A percentile compares a stretch with the other conserved stretches of the same genome.
phyloP scores from a whole-genome alignment of 2,888 invertebrate genomes.

The Uloborus plumipes region DNA sequence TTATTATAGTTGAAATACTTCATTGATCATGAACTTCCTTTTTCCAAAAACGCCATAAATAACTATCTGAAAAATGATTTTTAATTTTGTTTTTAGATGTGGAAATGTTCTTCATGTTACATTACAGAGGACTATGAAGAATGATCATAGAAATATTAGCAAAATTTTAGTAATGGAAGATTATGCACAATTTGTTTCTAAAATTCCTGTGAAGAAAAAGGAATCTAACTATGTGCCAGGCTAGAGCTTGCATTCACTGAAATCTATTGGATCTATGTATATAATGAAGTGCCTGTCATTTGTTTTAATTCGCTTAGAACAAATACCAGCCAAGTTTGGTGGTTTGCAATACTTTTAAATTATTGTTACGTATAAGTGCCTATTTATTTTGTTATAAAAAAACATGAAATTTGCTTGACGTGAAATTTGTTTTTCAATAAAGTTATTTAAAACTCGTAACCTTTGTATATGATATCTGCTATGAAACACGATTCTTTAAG shows the following conservation, averaged over 20 bases:
- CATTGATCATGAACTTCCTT: background rate
- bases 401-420: too few relatives aligned
- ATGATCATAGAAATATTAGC: constrained; percentile 4
- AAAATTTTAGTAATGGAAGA: constrained; percentile 25
- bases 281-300: too few relatives aligned
- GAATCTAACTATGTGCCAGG: constrained; percentile 39
- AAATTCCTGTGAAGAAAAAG: background rate
- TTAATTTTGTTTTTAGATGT: constrained; percentile 14
- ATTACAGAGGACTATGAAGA: constrained; percentile 18
- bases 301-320: too few relatives aligned
- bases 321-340: too few relatives aligned
- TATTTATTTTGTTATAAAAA: too few relatives aligned
- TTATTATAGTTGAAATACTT: background rate
- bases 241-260: background rate
- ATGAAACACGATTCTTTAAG: too few relatives aligned
- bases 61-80: background rate
- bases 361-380: too few relatives aligned
- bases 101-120: constrained; percentile 22
- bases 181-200: constrained; percentile 9
- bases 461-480: too few relatives aligned
- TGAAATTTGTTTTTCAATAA: too few relatives aligned
- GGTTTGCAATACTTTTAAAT: too few relatives aligned
- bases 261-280: background rate
- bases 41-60: background rate
- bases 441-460: too few relatives aligned